phyloP scores from a whole-genome alignment of 2,113 vertebrate genomes.

The Chionomys nivalis region DNA sequence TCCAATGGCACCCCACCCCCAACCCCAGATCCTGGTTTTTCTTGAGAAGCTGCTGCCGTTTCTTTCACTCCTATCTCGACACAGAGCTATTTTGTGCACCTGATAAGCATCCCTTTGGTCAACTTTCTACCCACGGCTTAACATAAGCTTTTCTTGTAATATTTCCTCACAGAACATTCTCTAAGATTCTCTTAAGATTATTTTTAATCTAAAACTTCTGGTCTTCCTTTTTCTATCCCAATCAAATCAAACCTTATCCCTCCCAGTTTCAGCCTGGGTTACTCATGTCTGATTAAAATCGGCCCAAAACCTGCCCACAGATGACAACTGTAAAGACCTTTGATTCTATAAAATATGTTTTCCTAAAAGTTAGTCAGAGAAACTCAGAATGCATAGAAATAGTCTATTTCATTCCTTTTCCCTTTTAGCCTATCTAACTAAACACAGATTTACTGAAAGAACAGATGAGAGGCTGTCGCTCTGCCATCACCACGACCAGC shows the following conservation, averaged over 20 bases:
- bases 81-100: background rate
- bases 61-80: background rate
- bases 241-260: background rate
- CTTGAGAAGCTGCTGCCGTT: background rate
- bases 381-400: background rate
- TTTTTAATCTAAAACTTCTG: conserved; percentile 41
- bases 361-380: conserved; percentile 3
- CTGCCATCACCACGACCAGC: background rate
- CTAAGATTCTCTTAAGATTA: conserved; percentile 10
- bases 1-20: background rate
- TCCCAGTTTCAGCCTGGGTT: background rate
- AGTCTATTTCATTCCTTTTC: conserved; percentile 31
- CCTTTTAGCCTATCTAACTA: conserved; percentile 7
- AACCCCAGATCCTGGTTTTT: background rate
- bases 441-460: conserved; percentile 28
- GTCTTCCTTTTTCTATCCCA: background rate
- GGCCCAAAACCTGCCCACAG: conserved; percentile 20
- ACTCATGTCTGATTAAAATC: conserved; percentile 34
- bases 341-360: background rate
- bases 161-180: conserved; percentile 4
- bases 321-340: background rate
- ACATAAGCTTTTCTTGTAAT: background rate
- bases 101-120: background rate
- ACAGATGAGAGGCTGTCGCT: background rate
- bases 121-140: conserved; percentile 27